Evolutionary conservation across 2,888 invertebrate genomes (phyloP).

Genomic region (Cryptus viduatorius): DNA sequence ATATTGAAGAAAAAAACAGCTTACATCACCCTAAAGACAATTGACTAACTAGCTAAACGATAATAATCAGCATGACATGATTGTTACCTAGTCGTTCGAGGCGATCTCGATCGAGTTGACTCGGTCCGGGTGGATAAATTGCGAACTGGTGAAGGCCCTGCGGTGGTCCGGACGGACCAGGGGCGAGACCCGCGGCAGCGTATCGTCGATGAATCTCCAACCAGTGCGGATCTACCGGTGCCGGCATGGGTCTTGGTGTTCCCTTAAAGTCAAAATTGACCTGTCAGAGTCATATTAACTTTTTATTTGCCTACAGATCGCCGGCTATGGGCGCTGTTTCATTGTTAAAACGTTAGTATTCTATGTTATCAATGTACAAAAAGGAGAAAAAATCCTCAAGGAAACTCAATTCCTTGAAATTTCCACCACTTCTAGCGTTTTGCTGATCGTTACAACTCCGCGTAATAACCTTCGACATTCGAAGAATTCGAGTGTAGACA

Average conservation of each 20-base stretch:
- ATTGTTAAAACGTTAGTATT: no score
- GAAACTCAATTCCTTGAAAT: no score
- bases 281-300: not conserved
- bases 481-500: not conserved
- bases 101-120: constrained; percentile 95
- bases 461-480: not conserved
- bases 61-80: constrained; percentile 15
- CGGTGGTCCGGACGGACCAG: constrained; percentile 85
- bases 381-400: no score
- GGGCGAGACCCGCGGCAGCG: constrained; percentile 83
- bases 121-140: constrained; percentile 91
- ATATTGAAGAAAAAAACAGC: not conserved
- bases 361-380: no score
- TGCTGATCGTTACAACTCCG: not conserved
- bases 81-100: constrained; percentile 91
- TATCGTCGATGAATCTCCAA: constrained; percentile 95
- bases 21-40: not conserved
- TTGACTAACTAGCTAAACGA: not conserved
- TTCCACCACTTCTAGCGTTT: not conserved
- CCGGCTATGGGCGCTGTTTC: no score
- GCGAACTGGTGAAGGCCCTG: constrained; percentile 89
- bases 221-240: constrained; percentile 92
- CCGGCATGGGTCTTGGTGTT: constrained; percentile 85
- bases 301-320: not conserved
- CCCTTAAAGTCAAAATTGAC: constrained; percentile 86